Conservation (phyloP, 1,140 invertebrate species). For the Drosophila watanabei region DNA sequence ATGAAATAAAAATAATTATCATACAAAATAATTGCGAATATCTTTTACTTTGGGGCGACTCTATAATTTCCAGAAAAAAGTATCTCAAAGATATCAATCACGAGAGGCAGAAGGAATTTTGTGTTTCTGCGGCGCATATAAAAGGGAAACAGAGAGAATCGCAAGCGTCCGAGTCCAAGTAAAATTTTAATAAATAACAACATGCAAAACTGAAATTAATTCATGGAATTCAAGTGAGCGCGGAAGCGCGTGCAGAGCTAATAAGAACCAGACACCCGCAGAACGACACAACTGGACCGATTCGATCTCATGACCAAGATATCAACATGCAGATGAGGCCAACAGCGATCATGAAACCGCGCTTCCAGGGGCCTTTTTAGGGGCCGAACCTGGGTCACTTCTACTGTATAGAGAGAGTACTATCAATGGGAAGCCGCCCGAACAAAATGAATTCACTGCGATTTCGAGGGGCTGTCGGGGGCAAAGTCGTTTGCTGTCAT, state of each 20-base stretch:
- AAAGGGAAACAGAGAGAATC: slow-evolving; percentile 55
- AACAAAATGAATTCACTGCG: slow-evolving; percentile 76
- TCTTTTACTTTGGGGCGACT: neutral
- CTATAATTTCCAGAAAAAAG: too few species aligned
- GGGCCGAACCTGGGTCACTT: slow-evolving; percentile 47
- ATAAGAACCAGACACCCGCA: slow-evolving; percentile 83
- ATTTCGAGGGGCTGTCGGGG: slow-evolving; percentile 48
- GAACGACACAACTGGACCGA: slow-evolving; percentile 60
- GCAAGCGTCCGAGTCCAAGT: slow-evolving; percentile 24
- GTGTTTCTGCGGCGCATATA: slow-evolving; percentile 60
- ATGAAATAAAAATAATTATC: slow-evolving; percentile 73
- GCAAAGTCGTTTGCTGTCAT: slow-evolving; percentile 31
- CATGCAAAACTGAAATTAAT: slow-evolving; percentile 85
- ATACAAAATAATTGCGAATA: slow-evolving; percentile 23
- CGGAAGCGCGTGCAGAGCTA: slow-evolving; percentile 67
- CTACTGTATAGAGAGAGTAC: neutral
- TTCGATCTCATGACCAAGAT: slow-evolving; percentile 71
- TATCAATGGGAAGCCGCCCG: slow-evolving; percentile 76
- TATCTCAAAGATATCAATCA: slow-evolving; percentile 48
- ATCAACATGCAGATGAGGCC: slow-evolving; percentile 78
- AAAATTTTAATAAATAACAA: slow-evolving; percentile 85
- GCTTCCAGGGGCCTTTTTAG: neutral
- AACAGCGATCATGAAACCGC: slow-evolving; percentile 52
- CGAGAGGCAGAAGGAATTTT: slow-evolving; percentile 7
- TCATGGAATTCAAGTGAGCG: slow-evolving; percentile 74